Percentiles rank a stretch among this genome's conserved stretches.
Conservation (phyloP, 2,113 vertebrate species). For the Neogobius melanostomus region DNA sequence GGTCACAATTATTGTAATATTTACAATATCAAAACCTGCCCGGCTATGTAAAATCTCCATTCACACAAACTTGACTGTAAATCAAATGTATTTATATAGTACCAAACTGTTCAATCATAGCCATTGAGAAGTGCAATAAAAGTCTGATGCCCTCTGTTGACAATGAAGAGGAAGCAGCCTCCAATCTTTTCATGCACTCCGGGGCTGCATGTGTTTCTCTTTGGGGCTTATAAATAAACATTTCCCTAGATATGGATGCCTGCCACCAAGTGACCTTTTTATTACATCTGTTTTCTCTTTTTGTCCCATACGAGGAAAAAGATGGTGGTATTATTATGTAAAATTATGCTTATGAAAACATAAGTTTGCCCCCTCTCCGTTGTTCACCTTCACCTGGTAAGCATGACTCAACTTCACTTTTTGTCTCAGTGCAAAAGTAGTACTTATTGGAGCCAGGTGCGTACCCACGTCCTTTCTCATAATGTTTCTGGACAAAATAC, state of each 20-base stretch:
- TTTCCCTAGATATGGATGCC: slow-evolving; percentile 73
- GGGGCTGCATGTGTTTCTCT: slow-evolving; percentile 72
- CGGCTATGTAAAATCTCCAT: not conserved
- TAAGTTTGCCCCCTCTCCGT: slow-evolving; percentile 64
- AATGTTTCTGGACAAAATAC: slow-evolving; percentile 52
- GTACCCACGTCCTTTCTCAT: slow-evolving; percentile 47
- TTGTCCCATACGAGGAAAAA: slow-evolving; percentile 49
- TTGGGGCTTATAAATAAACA: slow-evolving; percentile 78
- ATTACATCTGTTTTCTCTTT: slow-evolving; percentile 82
- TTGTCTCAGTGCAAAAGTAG: slow-evolving; percentile 54
- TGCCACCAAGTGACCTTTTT: slow-evolving; percentile 78
- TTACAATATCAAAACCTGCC: not conserved
- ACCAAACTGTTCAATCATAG: slow-evolving; percentile 14
- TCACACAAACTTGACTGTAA: not conserved
- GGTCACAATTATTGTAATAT: not conserved
- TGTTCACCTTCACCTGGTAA: slow-evolving; percentile 79
- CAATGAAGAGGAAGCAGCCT: slow-evolving; percentile 61
- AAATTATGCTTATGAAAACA: slow-evolving; percentile 85
- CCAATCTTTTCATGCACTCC: slow-evolving; percentile 53
- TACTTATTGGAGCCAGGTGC: slow-evolving; percentile 81
- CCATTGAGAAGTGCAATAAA: slow-evolving; percentile 40
- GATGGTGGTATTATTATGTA: slow-evolving; percentile 79
- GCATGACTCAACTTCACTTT: slow-evolving; percentile 74
- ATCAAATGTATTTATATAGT: no score
- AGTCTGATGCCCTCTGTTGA: slow-evolving; percentile 71